Percentiles rank a stretch among this genome's conserved stretches.
Evolutionary conservation across 2,113 vertebrate species (phyloP).

Genomic region (Rissa tridactyla): DNA sequence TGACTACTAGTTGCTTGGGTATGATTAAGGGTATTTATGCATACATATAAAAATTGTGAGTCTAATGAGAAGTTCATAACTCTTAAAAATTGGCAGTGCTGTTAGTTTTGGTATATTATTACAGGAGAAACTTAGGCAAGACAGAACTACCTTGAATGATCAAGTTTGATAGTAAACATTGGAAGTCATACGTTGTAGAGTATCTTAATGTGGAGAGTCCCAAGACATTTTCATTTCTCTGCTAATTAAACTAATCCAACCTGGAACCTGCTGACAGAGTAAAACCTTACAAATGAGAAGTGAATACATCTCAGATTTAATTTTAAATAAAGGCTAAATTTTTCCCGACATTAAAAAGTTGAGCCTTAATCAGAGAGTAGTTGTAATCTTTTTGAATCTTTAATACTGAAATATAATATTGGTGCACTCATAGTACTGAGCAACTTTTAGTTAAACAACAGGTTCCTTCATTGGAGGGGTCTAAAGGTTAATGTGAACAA

Average conservation of each 20-base stretch:
- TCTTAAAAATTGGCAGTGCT: background rate
- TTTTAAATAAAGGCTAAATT: background rate
- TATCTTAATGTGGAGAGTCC: background rate
- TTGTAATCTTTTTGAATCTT: background rate
- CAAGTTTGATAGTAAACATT: background rate
- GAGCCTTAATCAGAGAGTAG: background rate
- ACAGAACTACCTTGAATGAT: background rate
- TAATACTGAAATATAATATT: background rate
- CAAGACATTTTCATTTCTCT: background rate
- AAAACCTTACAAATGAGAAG: background rate
- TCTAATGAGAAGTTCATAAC: background rate
- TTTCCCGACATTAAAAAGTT: background rate
- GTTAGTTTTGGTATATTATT: background rate
- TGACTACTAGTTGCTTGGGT: background rate
- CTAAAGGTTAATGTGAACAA: constrained; percentile 34
- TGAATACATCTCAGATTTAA: background rate
- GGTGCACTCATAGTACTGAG: background rate
- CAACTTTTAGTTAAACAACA: background rate
- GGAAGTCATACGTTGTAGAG: background rate
- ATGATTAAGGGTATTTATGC: background rate
- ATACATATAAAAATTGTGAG: background rate
- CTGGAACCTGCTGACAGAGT: background rate
- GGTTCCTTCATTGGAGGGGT: background rate
- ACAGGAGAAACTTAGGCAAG: background rate
- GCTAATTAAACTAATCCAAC: background rate